phyloP scores from a whole-genome alignment of 2,888 invertebrate species.

The Tridacna gigas region DNA sequence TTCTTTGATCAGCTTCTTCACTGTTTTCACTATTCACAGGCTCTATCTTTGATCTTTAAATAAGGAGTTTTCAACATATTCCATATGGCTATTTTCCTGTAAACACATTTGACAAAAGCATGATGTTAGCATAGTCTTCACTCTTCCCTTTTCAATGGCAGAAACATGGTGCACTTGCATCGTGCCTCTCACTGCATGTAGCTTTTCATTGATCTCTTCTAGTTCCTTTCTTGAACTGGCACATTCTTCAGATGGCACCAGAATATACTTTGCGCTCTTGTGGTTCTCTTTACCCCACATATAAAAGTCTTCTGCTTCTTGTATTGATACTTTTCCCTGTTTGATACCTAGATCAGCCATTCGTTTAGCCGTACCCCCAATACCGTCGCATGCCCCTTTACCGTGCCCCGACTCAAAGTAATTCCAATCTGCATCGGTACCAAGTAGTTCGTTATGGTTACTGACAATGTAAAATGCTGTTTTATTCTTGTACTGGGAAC shows the following conservation, averaged over 20 bases:
- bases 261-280: constrained; percentile 7
- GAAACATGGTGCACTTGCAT: constrained; percentile 31
- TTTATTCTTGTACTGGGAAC: no score
- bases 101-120: constrained; percentile 48
- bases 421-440: constrained; percentile 42
- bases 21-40: not conserved
- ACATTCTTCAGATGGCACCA: constrained; percentile 15
- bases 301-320: constrained; percentile 36
- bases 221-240: constrained; percentile 1
- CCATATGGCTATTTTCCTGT: constrained; percentile 5
- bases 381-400: constrained; percentile 48
- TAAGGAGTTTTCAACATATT: not conserved
- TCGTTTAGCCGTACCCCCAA: constrained; percentile 41
- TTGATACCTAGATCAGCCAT: constrained; percentile 42
- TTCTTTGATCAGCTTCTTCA: not conserved
- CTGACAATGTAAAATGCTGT: constrained; percentile 40
- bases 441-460: constrained; percentile 41
- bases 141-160: not conserved
- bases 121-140: constrained; percentile 33
- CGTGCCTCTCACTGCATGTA: constrained; percentile 34
- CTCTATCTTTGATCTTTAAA: constrained; percentile 1
- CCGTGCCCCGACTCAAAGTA: constrained; percentile 57
- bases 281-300: not conserved
- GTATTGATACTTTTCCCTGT: constrained; percentile 27
- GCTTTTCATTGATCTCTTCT: constrained; percentile 4